phyloP scores from a whole-genome alignment of 2,888 invertebrate genomes.

The Ptychoptera contaminata region DNA sequence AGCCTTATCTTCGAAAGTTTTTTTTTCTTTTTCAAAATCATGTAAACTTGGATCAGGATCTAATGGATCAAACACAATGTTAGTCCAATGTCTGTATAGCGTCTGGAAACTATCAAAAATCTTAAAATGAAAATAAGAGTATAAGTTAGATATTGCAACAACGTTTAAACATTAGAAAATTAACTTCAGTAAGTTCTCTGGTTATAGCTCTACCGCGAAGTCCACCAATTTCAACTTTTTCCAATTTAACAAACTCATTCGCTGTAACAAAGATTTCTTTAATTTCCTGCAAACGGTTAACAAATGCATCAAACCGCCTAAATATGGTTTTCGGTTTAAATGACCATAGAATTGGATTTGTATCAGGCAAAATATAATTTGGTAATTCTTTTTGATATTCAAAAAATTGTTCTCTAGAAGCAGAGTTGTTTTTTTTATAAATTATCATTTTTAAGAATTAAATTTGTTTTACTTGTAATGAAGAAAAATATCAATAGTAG shows the following conservation, averaged over 20 bases:
- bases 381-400: neutral
- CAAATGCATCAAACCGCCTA: slow-evolving; percentile 44
- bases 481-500: slow-evolving; percentile 34
- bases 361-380: slow-evolving; percentile 12
- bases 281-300: slow-evolving; percentile 45
- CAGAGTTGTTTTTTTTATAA: neutral
- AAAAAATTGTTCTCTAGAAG: neutral
- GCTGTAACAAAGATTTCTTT: slow-evolving; percentile 58
- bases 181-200: slow-evolving; percentile 31
- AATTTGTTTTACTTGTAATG: slow-evolving; percentile 37
- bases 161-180: no score
- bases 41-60: slow-evolving; percentile 52
- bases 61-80: slow-evolving; percentile 59
- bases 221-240: slow-evolving; percentile 68
- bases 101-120: slow-evolving; percentile 18
- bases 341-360: slow-evolving; percentile 38
- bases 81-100: slow-evolving; percentile 23
- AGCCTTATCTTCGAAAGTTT: slow-evolving; percentile 41
- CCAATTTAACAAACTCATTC: slow-evolving; percentile 69
- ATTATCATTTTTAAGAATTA: neutral
- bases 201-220: slow-evolving; percentile 44
- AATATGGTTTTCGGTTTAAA: slow-evolving; percentile 61
- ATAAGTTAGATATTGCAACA: slow-evolving; percentile 1
- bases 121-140: neutral
- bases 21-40: slow-evolving; percentile 48